These are phyloP conservation scores for Physella acuta DNA, from an alignment of 1,140 invertebrate genomes.

Conservation along the genomic window DNA sequence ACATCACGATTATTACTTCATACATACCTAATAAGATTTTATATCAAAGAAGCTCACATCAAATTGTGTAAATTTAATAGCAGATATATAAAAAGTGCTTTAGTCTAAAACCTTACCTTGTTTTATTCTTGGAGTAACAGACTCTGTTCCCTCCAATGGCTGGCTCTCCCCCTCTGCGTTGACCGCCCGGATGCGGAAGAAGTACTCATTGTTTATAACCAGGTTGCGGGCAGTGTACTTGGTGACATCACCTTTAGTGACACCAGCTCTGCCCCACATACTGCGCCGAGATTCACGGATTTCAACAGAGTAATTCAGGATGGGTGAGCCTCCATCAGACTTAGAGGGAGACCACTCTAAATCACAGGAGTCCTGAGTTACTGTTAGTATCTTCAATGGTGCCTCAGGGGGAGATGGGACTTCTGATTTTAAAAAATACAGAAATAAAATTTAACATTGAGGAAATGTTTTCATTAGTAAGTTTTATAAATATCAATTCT, in stretches of 20 bases:
- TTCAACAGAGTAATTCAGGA: slow-evolving; percentile 92
- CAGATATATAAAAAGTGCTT: no score
- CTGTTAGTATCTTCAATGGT: slow-evolving; percentile 85
- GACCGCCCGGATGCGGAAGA: slow-evolving; percentile 84
- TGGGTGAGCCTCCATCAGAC: slow-evolving; percentile 89
- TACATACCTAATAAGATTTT: no score
- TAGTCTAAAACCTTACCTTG: slow-evolving; percentile 42
- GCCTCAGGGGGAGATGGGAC: slow-evolving; percentile 88
- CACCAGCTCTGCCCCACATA: slow-evolving; percentile 78
- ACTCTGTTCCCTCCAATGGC: slow-evolving; percentile 84
- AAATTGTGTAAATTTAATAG: no score
- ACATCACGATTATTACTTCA: no score
- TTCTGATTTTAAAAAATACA: no score
- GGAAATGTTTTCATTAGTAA: no score
- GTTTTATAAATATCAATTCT: no score
- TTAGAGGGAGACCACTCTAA: slow-evolving; percentile 88
- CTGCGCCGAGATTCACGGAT: slow-evolving; percentile 75
- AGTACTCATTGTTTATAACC: slow-evolving; percentile 82
- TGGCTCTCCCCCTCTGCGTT: slow-evolving; percentile 79
- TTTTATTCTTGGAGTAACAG: slow-evolving; percentile 58
- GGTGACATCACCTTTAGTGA: slow-evolving; percentile 58
- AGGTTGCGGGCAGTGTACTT: slow-evolving; percentile 69
- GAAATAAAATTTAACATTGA: no score
- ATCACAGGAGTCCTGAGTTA: slow-evolving; percentile 92
- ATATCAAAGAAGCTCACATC: no score